Percentiles rank a stretch among this genome's conserved stretches.
Evolutionary conservation across 2,888 invertebrate species (phyloP).

Genomic region (Melolontha melolontha): DNA sequence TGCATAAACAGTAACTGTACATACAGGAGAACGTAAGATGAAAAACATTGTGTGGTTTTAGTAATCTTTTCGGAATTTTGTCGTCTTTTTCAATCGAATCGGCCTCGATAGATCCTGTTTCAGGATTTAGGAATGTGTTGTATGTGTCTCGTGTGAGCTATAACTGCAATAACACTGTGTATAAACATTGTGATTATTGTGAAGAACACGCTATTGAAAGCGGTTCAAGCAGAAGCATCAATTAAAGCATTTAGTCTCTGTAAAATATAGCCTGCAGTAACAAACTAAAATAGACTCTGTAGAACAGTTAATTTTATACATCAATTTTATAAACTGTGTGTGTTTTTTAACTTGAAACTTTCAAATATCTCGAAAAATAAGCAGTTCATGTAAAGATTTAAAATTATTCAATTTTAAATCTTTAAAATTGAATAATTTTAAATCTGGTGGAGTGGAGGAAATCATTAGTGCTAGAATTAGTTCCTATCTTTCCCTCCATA

Average conservation of each 20-base stretch:
- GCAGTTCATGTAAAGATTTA: no score
- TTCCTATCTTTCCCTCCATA: no score
- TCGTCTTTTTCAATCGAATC: constrained; percentile 27
- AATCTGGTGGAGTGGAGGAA: no score
- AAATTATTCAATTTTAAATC: no score
- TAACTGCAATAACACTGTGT: constrained; percentile 37
- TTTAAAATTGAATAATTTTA: no score
- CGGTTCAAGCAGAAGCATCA: constrained; percentile 5
- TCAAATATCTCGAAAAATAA: no score
- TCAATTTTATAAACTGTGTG: no score
- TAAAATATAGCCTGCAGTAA: no score
- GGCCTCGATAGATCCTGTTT: constrained; percentile 7
- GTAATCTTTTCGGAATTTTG: constrained; percentile 32
- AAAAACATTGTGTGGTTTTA: constrained; percentile 54
- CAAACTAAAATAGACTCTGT: no score
- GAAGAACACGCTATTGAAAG: background rate
- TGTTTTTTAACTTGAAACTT: no score
- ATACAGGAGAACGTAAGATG: constrained; percentile 62
- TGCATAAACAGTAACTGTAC: constrained; percentile 48
- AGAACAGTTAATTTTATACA: no score
- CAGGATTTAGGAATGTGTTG: constrained; percentile 36
- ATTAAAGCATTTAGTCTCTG: background rate
- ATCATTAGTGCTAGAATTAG: no score
- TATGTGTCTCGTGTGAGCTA: constrained; percentile 41
- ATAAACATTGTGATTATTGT: constrained; percentile 10